Evolutionary conservation across 2,797 vertebrate genomes (phyloP).

Genomic region (Bryconaethiops microstoma): DNA sequence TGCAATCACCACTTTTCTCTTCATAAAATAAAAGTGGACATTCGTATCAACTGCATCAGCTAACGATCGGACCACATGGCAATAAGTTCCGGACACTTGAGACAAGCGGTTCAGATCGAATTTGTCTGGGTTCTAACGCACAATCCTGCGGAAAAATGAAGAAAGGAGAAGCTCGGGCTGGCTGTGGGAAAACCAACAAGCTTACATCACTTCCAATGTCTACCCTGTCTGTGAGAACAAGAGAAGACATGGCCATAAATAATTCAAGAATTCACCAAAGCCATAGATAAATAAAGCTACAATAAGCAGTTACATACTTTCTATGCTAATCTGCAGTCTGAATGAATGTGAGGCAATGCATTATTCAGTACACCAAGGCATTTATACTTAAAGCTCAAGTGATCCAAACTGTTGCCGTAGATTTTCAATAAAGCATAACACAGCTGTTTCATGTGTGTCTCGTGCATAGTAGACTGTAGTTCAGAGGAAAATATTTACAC

Average conservation of each 20-base stretch:
- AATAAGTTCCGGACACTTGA: conserved; percentile 13
- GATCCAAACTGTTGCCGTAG: neutral
- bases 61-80: conserved; percentile 37
- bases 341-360: conserved; percentile 38
- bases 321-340: conserved; percentile 41
- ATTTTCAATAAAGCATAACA: neutral
- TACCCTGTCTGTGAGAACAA: conserved; percentile 8
- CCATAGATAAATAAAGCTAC: conserved; percentile 41
- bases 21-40: neutral
- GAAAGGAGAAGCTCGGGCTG: neutral
- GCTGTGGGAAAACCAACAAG: neutral
- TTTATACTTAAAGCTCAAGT: conserved; percentile 30
- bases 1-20: neutral
- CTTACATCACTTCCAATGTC: conserved; percentile 6
- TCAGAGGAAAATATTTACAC: conserved; percentile 8
- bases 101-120: neutral
- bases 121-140: neutral
- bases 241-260: conserved; percentile 29
- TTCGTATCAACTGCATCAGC: neutral
- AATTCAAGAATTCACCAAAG: conserved; percentile 35
- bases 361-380: conserved; percentile 22
- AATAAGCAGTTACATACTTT: conserved; percentile 26
- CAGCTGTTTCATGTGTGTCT: conserved; percentile 6
- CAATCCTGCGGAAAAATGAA: neutral
- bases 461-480: neutral